Evolutionary conservation across 2,888 invertebrate genomes (phyloP), one percentile per base, ranked within the genome.

Genomic region (Melanostoma mellinum): DNA sequence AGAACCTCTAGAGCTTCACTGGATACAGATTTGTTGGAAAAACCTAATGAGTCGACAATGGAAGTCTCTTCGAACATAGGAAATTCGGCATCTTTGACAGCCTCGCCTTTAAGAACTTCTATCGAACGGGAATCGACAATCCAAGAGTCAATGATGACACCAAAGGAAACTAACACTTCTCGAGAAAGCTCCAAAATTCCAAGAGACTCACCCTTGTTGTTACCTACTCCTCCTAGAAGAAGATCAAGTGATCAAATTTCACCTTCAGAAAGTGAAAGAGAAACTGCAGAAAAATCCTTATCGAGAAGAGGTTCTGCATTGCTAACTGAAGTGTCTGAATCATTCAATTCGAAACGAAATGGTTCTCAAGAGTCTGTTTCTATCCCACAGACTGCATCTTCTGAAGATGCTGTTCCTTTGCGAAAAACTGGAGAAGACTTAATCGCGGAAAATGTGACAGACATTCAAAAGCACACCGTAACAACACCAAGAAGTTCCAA

Each of bases 1-100:
- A 32, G 63, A 9, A 33, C 32, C 2, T 77, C 77, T 3, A 56
- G 44, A 33, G 2, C 58, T 20, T 71, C 77, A 30, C 9, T 40
- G 32, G 76, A 68, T 4, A 50, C 50, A n/a, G 20, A 20, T 20
- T 20, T 20, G 20, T 20, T 20, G 20, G 20, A 20, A 20, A 20
- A 20, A n/a, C n/a, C n/a, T 8, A 42, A 32, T 42, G 42, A 42
- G 6, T 42, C 0, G 33, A 35, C 20, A 42, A 2, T 40, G 3
- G 60, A 61, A 48, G 0, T 4, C 3, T 3, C 53, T 4, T 8
- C 61, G 32, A 33, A 42, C 6, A 20, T 46, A 38, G 35, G 61
- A 48, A 63, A 48, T 8, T 63, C 61, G 3, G 3, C 3, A 6
- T 4, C n/a, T n/a, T 50, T 63, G 3, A 20, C 50, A 9, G n/a